A percentile compares a stretch with the other conserved stretches of the same genome.
phyloP scores from a whole-genome alignment of 1,140 invertebrate genomes.

The Ceratina japonica region DNA sequence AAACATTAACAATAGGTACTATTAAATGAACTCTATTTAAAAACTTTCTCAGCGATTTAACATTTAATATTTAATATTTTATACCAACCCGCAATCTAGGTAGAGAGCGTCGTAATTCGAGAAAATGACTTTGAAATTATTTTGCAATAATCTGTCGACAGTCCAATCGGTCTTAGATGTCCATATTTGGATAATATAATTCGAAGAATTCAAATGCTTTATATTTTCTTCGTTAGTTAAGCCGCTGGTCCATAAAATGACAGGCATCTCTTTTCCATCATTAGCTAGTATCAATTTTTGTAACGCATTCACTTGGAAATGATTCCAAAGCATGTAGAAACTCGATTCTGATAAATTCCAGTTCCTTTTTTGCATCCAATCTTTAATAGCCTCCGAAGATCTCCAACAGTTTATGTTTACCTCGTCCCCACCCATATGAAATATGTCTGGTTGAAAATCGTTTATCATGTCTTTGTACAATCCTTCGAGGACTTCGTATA shows the following conservation, averaged over 20 bases:
- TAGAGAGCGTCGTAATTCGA: slow-evolving; percentile 92
- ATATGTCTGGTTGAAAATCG: slow-evolving; percentile 86
- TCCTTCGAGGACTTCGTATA: slow-evolving; percentile 87
- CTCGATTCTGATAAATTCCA: slow-evolving; percentile 81
- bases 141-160: slow-evolving; percentile 83
- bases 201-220: slow-evolving; percentile 84
- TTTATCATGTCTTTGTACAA: slow-evolving; percentile 85
- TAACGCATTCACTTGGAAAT: slow-evolving; percentile 86
- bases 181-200: slow-evolving; percentile 93
- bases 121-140: slow-evolving; percentile 87
- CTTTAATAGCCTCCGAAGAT: slow-evolving; percentile 82
- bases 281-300: slow-evolving; percentile 78
- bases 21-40: too few species aligned
- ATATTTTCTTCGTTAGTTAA: slow-evolving; percentile 85
- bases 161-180: slow-evolving; percentile 83
- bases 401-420: slow-evolving; percentile 90
- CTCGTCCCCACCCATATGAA: slow-evolving; percentile 95
- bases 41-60: too few species aligned
- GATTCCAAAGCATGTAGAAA: slow-evolving; percentile 88
- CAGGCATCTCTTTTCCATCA: slow-evolving; percentile 81
- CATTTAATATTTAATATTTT: not conserved
- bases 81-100: slow-evolving; percentile 87
- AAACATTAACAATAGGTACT: slow-evolving; percentile 49
- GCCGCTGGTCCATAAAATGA: slow-evolving; percentile 91
- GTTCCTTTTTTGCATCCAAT: slow-evolving; percentile 84